phyloP scores from a whole-genome alignment of 1,140 invertebrate species.

The Pristionchus pacificus region DNA sequence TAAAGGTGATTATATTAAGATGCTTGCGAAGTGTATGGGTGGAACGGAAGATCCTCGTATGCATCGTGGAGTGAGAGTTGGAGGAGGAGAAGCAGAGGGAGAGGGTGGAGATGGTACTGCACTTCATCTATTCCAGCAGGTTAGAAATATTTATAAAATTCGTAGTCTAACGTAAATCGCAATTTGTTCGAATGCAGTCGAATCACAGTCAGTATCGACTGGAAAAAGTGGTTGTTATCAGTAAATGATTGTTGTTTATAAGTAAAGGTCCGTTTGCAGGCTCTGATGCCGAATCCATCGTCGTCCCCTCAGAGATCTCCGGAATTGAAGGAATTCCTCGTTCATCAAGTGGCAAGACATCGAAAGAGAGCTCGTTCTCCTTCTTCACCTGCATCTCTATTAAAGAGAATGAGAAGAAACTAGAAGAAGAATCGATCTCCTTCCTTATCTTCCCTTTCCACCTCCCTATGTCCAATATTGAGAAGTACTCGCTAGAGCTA shows the following conservation, averaged over 20 bases:
- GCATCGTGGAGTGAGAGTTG: constrained; percentile 22
- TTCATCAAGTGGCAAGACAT: constrained; percentile 42
- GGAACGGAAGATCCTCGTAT: no score
- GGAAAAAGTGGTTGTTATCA: not conserved
- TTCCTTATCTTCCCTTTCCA: no score
- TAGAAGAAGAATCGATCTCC: no score
- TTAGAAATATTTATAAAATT: constrained; percentile 17
- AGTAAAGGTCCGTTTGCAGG: constrained; percentile 1
- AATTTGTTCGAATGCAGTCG: no score
- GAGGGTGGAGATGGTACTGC: constrained; percentile 30
- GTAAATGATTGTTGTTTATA: not conserved
- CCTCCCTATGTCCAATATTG: no score
- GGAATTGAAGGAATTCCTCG: constrained; percentile 46
- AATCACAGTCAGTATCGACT: not conserved
- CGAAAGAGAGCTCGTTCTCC: constrained; percentile 50
- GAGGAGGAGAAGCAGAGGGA: not conserved
- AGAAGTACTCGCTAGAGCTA: no score
- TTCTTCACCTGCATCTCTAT: not conserved
- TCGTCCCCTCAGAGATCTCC: constrained; percentile 21
- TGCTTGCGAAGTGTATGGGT: constrained; percentile 22
- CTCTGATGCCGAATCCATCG: not conserved
- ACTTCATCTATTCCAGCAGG: constrained; percentile 47
- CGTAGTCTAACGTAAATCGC: not conserved
- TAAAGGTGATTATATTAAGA: constrained; percentile 20
- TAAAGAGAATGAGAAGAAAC: not conserved